Conservation (phyloP, 2,113 vertebrate genomes). For the Nesoenas mayeri region DNA sequence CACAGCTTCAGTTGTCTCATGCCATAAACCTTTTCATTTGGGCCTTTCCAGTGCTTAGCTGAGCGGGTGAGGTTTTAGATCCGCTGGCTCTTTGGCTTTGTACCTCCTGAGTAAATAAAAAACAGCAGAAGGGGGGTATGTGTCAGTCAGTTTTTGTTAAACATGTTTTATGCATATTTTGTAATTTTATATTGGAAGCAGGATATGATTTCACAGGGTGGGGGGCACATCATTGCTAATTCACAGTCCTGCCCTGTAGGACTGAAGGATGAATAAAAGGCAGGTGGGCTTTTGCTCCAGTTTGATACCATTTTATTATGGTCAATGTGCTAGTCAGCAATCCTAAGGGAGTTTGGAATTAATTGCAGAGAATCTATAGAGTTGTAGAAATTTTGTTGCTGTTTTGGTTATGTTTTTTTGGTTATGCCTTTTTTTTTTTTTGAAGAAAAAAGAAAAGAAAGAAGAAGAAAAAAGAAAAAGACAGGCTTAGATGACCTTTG, state of each 20-base stretch:
- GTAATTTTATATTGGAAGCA: not conserved
- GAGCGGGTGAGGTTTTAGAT: not conserved
- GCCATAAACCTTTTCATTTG: not conserved
- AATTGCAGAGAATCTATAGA: not conserved
- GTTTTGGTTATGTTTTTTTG: too few species aligned
- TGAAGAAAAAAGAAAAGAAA: not conserved
- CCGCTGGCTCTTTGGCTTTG: not conserved
- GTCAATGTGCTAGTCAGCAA: not conserved
- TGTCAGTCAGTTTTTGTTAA: not conserved
- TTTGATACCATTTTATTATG: not conserved
- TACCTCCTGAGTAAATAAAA: not conserved
- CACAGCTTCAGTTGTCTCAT: accelerated
- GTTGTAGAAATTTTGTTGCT: not conserved
- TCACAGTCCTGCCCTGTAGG: not conserved
- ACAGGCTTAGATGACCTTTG: not conserved
- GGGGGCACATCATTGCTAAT: not conserved
- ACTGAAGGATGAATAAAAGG: not conserved
- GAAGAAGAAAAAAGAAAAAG: too few species aligned
- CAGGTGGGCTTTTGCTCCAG: not conserved
- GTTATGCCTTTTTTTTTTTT: too few species aligned
- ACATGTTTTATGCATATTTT: not conserved
- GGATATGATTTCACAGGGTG: not conserved
- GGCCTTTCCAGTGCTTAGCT: not conserved
- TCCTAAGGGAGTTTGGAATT: not conserved
- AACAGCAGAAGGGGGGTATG: not conserved